These are phyloP conservation scores for Acanthurus leucopareius DNA, from an alignment of 2,797 vertebrate genomes.

Conservation along the genomic window DNA sequence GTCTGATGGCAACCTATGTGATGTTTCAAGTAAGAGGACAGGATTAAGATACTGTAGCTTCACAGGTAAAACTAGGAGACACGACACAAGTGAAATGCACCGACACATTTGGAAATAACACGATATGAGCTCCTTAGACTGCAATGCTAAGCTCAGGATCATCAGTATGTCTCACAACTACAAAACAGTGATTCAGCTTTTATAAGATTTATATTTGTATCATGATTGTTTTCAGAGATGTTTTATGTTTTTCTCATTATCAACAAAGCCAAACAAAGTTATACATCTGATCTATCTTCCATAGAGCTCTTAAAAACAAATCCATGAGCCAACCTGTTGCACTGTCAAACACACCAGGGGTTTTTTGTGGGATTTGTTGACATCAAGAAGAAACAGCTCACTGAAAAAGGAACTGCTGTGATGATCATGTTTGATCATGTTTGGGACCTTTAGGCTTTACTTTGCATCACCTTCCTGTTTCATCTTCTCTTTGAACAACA, in stretches of 20 bases:
- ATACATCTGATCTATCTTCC: background rate
- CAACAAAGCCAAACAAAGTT: background rate
- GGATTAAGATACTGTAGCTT: slow-evolving; percentile 35
- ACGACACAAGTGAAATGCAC: slow-evolving; percentile 41
- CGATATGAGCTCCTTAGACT: background rate
- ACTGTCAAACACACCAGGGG: background rate
- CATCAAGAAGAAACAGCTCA: background rate
- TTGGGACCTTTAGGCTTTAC: background rate
- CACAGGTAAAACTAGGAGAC: slow-evolving; percentile 34
- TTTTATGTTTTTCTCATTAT: background rate
- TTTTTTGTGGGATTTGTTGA: background rate
- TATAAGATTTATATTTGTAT: too few species aligned
- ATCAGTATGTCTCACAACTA: background rate
- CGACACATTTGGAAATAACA: background rate
- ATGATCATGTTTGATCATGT: background rate
- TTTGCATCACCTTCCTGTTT: background rate
- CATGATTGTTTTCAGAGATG: background rate
- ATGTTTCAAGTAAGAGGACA: slow-evolving; percentile 75
- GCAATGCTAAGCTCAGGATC: too few species aligned
- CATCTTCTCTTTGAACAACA: background rate
- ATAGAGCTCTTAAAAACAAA: too few species aligned
- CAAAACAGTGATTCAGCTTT: background rate
- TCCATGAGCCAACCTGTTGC: too few species aligned
- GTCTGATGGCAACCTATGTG: slow-evolving; percentile 69
- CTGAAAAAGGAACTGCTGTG: background rate